phyloP scores from a whole-genome alignment of 2,797 vertebrate genomes.

The Sarcophilus harrisii region DNA sequence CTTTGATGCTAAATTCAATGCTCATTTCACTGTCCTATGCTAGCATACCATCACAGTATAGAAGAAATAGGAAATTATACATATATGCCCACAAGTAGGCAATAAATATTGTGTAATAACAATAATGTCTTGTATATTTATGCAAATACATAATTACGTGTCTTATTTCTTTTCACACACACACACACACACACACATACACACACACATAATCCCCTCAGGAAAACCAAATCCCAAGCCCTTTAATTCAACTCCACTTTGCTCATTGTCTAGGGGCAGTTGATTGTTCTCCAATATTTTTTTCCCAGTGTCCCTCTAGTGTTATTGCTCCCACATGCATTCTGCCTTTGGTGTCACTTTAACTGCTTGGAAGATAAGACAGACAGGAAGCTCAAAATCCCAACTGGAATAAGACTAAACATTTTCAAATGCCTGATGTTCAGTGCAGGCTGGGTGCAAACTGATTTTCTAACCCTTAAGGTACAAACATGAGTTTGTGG shows the following conservation, averaged over 20 bases:
- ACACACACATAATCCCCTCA: too few relatives aligned
- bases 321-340: conserved; percentile 36
- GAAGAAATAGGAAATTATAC: background rate
- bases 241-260: background rate
- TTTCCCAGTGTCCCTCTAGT: background rate
- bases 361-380: conserved; percentile 45
- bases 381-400: conserved; percentile 53
- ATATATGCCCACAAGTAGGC: background rate
- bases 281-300: background rate
- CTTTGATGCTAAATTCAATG: background rate
- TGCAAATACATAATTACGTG: background rate
- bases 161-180: background rate
- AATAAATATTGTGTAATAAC: background rate
- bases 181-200: too few relatives aligned
- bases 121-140: background rate
- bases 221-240: background rate
- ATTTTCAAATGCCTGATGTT: conserved; percentile 59
- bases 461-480: conserved; percentile 69
- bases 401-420: conserved; percentile 32
- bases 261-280: conserved; percentile 41
- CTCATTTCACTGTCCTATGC: background rate
- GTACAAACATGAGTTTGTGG: conserved; percentile 62
- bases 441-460: conserved; percentile 50
- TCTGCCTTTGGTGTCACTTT: conserved; percentile 44
- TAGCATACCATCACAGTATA: background rate